Evolutionary conservation across 2,888 invertebrate genomes (phyloP), one percentile per base, ranked within the genome.

Genomic region (Heliconius erato): DNA sequence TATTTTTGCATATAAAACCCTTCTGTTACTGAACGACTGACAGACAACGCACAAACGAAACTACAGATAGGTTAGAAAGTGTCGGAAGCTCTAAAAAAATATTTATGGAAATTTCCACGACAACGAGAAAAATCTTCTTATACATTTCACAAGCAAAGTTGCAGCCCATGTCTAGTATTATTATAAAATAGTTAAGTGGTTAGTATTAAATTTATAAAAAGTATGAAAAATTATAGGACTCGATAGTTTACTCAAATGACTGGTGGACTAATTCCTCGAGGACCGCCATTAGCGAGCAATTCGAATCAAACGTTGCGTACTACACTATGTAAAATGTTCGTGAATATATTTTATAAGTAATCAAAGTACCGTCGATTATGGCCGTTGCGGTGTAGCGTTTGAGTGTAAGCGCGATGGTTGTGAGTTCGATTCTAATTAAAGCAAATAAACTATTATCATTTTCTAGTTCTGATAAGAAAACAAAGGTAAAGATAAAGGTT

Each of bases 171-270:
- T 16, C 19, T 49, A 49, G 49, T 49, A 2, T 49, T 49, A 49
- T 49, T 59, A 9, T 9, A 23, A 59, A 59, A 59, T 59, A 59
- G 40, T 59, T 59, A 23, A 59, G 23, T 59, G 23, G 59, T 59
- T 23, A 23, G 28, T 28, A 28, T 28, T 28, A 28, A 28, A 23
- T 59, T 59, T 19, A 9, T 32, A 23, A 23, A 59, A 19, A 7
- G 23, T 59, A 59, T 63, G 11, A n/a, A n/a, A 63, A 63, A 63
- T n/a, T 63, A 23, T 63, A 3, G n/a, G n/a, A n/a, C 63, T 63
- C 63, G 63, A 63, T n/a, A 59, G 35, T 80, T 80, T 76, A 80
- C 71, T 77, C 14, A 35, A 78, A 81, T 65, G 49, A 44, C 26
- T 49, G 59, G 44, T 69, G 49, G 19, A 54, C 59, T 63, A 26